A percentile compares a stretch with the other conserved stretches of the same genome.
These are phyloP conservation scores for Empidonax traillii DNA, from an alignment of 2,113 vertebrate species.

Conservation along the genomic window DNA sequence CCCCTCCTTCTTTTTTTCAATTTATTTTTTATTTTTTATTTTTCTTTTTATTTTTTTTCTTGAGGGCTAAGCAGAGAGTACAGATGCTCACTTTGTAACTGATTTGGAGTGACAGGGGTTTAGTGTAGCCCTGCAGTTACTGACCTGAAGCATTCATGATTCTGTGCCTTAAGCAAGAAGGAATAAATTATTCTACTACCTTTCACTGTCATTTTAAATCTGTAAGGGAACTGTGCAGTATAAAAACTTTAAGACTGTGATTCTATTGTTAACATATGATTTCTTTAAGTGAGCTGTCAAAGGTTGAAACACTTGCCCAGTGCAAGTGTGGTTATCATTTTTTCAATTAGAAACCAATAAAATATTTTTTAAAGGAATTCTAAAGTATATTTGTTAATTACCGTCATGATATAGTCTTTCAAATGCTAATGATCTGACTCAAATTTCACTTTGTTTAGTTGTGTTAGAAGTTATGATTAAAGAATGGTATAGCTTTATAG, in stretches of 20 bases:
- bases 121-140: constrained; percentile 69
- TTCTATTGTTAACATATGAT: constrained; percentile 76
- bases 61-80: not conserved
- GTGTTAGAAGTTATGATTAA: constrained; percentile 90
- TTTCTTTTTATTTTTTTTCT: not conserved
- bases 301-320: constrained; percentile 61
- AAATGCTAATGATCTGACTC: constrained; percentile 87
- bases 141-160: constrained; percentile 65
- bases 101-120: constrained; percentile 70
- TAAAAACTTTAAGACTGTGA: constrained; percentile 68
- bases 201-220: constrained; percentile 77
- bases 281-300: constrained; percentile 67
- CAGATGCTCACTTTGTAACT: constrained; percentile 60
- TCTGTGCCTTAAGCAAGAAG: constrained; percentile 70
- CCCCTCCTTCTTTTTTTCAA: not conserved
- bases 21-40: not conserved
- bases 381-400: constrained; percentile 78
- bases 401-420: constrained; percentile 85
- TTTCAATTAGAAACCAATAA: constrained; percentile 67
- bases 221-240: constrained; percentile 60
- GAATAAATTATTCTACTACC: constrained; percentile 75
- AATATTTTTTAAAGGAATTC: constrained; percentile 62
- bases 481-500: constrained; percentile 89
- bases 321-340: constrained; percentile 52
- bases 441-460: constrained; percentile 94